Base-by-base conservation (phyloP, 2,797 vertebrate species). In the Myripristis jacobus region DNA sequence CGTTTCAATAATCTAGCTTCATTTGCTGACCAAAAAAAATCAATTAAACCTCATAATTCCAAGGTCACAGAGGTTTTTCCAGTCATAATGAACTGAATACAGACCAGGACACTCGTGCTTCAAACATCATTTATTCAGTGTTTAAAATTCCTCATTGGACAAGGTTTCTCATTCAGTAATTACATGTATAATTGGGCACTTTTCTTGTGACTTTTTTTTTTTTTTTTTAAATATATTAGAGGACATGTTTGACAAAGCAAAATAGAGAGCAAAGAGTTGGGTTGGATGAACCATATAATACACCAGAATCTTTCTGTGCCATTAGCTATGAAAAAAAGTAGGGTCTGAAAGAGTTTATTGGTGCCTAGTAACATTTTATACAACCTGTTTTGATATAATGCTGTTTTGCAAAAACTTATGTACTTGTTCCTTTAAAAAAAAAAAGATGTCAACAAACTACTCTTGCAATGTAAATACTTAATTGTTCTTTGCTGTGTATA, bases 331-430 rank as follows among this genome's bases (percentile, higher is more conserved):
- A 70, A 53, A 66, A 66, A 58, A 67, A 31, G 54, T 3, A 13
- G n/a, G 19, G 21, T 73, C 70, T 64, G 31, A 61, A 67, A 44
- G 44, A 63, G n/a, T 60, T n/a, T 61, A 61, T 66, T 64, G 58
- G 64, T 85, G 73, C 82, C 73, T 83, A 83, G 74, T 73, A 53
- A 71, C 13, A 11, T 84, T 86, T 82, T 73, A 22, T 81, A 82
- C 24, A 68, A 44, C 43, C 13, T 66, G 51, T 75, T 60, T 66
- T 85, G 69, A 75, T 84, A 64, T 48, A 57, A 82, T 66, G 15
- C 55, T 68, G 25, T 69, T 75, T 52, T 61, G 66, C 44, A 29
- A 55, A 21, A 53, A 57, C 24, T 48, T 65, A 24, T 47, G 15
- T 67, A 36, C 50, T 46, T 80, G 24, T 71, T 66, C 44, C 55